Base-by-base conservation (phyloP, 53 echinoderm and acorn worm species). In the Echinometra lucunter region DNA sequence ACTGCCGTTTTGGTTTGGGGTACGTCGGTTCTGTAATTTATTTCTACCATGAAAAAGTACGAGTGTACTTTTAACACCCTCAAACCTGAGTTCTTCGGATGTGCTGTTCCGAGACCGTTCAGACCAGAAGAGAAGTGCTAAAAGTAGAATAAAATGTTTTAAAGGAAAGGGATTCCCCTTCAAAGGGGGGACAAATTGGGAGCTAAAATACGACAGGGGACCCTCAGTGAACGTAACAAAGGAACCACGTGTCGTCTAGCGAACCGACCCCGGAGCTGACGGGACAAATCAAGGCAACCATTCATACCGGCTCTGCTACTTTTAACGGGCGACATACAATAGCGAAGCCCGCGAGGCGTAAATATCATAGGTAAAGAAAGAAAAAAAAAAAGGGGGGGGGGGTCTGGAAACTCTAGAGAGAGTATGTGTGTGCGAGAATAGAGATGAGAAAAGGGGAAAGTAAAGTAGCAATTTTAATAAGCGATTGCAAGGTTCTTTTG, bases 381-480 rank as follows among this genome's bases (percentile, higher is more conserved):
- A 89, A 28, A 19, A 42, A 32, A 35, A 32, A 16, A 72, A 32
- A 35, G 16, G 13, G 83, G 27, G 44, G 83, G 32, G 32, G 32
- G 58, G 60, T 35, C 10, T 89, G 37, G 21, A 60, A 40, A 58
- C 37, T 9, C 8, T 58, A 58, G 58, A 89, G 47, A 58, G 37
- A 38, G 89, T 42, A 60, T 35, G 57, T 58, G 58, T 19, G 89
- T 45, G 89, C 6, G 89, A 45, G 25, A 17, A 15, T 37, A 12
- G 60, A 58, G 37, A 58, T 37, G 28, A 35, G 89, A 58, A 21
- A 58, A 58, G 9, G 32, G 40, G 38, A 91, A 91, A 69, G 35
- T 15, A 91, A 91, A 91, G 91, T 91, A 60, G 91, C 91, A 91
- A 91, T 91, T 91, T 91, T 91, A 91, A 91, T 91, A 91, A 91